A percentile compares a stretch with the other conserved stretches of the same genome.
Conservation (phyloP, 1,140 invertebrate genomes). For the Protaetia brevitarsis region DNA sequence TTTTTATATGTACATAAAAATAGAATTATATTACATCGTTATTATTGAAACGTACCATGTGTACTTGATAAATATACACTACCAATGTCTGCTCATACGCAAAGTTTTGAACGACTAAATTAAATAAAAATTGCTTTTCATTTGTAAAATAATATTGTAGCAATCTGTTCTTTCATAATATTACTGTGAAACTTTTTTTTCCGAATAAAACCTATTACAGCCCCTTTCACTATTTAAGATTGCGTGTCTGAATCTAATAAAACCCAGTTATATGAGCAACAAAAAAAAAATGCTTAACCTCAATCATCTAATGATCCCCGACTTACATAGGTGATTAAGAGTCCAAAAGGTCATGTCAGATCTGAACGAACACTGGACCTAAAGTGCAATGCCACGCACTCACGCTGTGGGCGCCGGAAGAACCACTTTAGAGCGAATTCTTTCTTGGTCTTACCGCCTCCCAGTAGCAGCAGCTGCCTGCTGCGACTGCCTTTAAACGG, state of each 20-base stretch:
- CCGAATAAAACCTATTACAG: background rate
- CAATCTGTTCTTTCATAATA: too few species aligned
- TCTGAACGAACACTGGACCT: background rate
- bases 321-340: constrained; percentile 3
- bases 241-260: background rate
- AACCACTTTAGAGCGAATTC: constrained; percentile 6
- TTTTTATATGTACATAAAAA: too few species aligned
- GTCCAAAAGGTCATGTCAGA: background rate
- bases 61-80: too few species aligned
- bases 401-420: constrained; percentile 7
- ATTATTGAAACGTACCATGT: too few species aligned
- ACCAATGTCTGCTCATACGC: too few species aligned
- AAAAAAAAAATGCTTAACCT: background rate
- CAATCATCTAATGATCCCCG: constrained; percentile 9
- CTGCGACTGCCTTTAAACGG: background rate
- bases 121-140: too few species aligned
- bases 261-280: background rate
- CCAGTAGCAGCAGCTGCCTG: background rate
- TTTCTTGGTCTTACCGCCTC: background rate
- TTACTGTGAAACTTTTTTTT: too few species aligned
- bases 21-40: too few species aligned
- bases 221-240: background rate
- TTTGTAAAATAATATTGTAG: too few species aligned
- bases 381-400: constrained; percentile 7
- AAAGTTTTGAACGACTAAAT: too few species aligned